These are phyloP conservation scores for Pseudorectes ferrugineus DNA, from an alignment of 2,113 vertebrate genomes.

Conservation along the genomic window DNA sequence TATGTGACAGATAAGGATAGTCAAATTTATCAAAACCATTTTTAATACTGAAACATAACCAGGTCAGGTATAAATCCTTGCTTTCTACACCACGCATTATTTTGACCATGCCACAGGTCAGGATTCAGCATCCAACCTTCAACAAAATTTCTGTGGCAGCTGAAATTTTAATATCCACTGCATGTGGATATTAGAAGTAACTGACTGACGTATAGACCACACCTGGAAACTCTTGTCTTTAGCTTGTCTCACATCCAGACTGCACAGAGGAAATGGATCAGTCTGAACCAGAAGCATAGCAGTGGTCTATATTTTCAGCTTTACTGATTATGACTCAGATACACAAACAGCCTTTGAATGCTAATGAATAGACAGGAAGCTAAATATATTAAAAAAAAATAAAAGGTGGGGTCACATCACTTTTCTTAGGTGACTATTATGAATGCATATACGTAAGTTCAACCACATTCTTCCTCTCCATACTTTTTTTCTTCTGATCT, in stretches of 20 bases:
- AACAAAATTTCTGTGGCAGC: neutral
- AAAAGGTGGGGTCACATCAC: neutral
- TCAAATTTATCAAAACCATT: neutral
- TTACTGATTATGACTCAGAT: neutral
- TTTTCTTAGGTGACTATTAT: neutral
- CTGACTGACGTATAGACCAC: no score
- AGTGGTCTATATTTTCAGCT: neutral
- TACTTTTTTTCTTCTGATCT: neutral
- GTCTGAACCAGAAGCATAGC: neutral
- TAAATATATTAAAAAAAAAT: neutral
- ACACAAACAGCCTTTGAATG: neutral
- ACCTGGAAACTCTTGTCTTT: neutral
- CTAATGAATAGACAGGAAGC: neutral
- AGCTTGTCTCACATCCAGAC: neutral
- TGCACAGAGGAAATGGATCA: neutral
- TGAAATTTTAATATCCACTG: no score
- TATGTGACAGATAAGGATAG: accelerated
- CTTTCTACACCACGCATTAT: neutral
- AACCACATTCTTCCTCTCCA: neutral
- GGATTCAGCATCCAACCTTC: neutral
- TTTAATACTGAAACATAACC: neutral
- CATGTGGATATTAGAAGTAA: neutral
- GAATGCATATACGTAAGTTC: neutral
- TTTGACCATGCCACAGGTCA: neutral
- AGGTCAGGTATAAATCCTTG: neutral